Base-by-base conservation (phyloP, 2,113 vertebrate genomes). In the Mus pahari region DNA sequence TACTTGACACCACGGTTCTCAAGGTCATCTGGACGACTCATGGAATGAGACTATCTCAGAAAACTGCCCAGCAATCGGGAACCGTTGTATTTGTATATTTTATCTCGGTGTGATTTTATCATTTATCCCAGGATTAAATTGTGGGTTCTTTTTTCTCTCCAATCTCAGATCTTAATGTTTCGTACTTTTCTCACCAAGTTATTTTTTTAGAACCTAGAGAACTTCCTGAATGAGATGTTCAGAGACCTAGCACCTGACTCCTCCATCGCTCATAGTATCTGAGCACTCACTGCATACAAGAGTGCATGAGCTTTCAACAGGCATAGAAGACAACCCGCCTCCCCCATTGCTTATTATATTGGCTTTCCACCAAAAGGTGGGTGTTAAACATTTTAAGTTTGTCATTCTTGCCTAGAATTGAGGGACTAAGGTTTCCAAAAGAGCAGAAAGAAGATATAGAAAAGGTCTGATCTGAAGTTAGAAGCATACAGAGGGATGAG, bases 141-240 rank as follows among this genome's bases (percentile, higher is more conserved):
- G 19, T 68, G 75, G 70, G 48, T 31, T 62, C 20, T 64, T 94
- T 91, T 45, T 70, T 24, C 82, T 58, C 45, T 73, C 36, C 33
- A 50, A 0, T 84, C 79, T 66, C 64, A 83, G n/a, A 13, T 66
- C 11, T 53, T 90, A 81, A 58, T 45, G 78, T 91, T 92, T 75
- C 78, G 94, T 90, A 58, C 20, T 77, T 97, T 89, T 62, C 68
- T 96, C 66, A 16, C 60, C 64, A 31, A 71, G 33, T 45, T 79
- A 14, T 71, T 94, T 13, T 89, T 22, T 75, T 60, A 45, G 39
- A 93, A 94, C 45, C 62, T 45, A 53, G 19, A 62, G 60, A 94
- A 62, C 5, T 86, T 58, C 39, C 55, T 86, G 74, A 87, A 53
- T 75, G 94, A 77, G 53, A 12, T 91, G 20, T 82, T 91, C 70